A percentile compares a stretch with the other conserved stretches of the same genome.
These are phyloP conservation scores for Samia ricini DNA, from an alignment of 1,140 invertebrate genomes.

Conservation along the genomic window DNA sequence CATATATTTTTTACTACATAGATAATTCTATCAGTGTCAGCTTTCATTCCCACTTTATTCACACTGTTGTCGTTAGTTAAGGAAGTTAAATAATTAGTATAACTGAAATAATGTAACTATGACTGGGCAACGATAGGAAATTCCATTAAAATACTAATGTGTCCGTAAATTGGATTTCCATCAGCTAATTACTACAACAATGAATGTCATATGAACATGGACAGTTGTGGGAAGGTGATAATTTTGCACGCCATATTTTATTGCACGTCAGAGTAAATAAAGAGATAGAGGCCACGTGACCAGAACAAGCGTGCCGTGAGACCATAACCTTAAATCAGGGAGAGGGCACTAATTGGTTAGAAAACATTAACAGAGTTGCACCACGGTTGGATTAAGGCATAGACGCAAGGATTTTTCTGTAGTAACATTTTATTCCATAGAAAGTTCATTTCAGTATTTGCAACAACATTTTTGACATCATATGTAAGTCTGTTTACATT, in stretches of 20 bases:
- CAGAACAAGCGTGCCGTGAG: slow-evolving; percentile 43
- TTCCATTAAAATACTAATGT: not conserved
- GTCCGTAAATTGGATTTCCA: not conserved
- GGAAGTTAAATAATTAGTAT: not conserved
- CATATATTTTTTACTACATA: too few species aligned
- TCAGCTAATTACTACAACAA: not conserved
- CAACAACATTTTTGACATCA: too few species aligned
- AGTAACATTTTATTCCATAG: not conserved
- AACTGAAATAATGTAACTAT: not conserved
- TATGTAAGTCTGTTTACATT: too few species aligned
- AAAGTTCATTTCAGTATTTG: too few species aligned
- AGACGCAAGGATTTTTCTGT: slow-evolving; percentile 15
- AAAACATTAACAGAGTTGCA: slow-evolving; percentile 63
- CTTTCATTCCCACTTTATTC: not conserved
- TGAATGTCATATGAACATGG: not conserved
- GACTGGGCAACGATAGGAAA: not conserved
- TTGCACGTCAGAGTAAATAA: slow-evolving; percentile 62
- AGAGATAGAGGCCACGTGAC: slow-evolving; percentile 70
- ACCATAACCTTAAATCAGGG: slow-evolving; percentile 71
- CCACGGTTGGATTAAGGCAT: slow-evolving; percentile 27
- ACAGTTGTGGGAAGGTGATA: slow-evolving; percentile 24
- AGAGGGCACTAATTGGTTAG: slow-evolving; percentile 68
- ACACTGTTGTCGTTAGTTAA: not conserved
- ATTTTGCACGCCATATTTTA: slow-evolving; percentile 49
- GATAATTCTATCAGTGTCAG: too few species aligned